Percentiles rank a stretch among this genome's conserved stretches.
phyloP scores from a whole-genome alignment of 2,797 vertebrate species.

The Melanotaenia parkinsoni region DNA sequence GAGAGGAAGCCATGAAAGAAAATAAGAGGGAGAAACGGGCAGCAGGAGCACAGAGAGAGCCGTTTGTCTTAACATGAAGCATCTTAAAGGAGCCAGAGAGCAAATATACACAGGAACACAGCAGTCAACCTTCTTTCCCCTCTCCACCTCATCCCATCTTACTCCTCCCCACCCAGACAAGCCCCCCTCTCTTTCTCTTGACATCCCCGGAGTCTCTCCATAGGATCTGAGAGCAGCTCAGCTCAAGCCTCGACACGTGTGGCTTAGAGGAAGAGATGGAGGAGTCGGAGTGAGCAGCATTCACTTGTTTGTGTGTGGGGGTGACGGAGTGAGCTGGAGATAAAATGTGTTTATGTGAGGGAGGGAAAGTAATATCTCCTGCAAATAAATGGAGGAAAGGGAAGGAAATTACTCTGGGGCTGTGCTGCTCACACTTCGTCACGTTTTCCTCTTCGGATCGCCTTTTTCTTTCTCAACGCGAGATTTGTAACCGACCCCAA shows the following conservation, averaged over 20 bases:
- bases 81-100: conserved; percentile 56
- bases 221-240: conserved; percentile 78
- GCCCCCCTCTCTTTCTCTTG: conserved; percentile 4
- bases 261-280: conserved; percentile 47
- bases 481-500: neutral
- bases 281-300: conserved; percentile 43
- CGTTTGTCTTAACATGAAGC: conserved; percentile 71
- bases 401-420: conserved; percentile 49
- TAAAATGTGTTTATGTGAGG: conserved; percentile 51
- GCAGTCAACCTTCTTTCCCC: conserved; percentile 41
- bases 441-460: neutral
- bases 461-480: conserved; percentile 8
- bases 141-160: conserved; percentile 34
- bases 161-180: conserved; percentile 21
- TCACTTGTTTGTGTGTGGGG: conserved; percentile 39
- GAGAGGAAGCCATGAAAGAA: conserved; percentile 7
- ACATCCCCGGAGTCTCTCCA: conserved; percentile 70
- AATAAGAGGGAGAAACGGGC: conserved; percentile 25
- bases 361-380: conserved; percentile 73
- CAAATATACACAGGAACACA: conserved; percentile 59
- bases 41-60: conserved; percentile 46
- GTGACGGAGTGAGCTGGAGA: conserved; percentile 46
- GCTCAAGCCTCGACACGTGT: conserved; percentile 82
- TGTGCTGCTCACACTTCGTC: conserved; percentile 14
- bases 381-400: conserved; percentile 58